Evolutionary conservation across 2,888 invertebrate species (phyloP).

Genomic region (Dicranocentrus wangi): DNA sequence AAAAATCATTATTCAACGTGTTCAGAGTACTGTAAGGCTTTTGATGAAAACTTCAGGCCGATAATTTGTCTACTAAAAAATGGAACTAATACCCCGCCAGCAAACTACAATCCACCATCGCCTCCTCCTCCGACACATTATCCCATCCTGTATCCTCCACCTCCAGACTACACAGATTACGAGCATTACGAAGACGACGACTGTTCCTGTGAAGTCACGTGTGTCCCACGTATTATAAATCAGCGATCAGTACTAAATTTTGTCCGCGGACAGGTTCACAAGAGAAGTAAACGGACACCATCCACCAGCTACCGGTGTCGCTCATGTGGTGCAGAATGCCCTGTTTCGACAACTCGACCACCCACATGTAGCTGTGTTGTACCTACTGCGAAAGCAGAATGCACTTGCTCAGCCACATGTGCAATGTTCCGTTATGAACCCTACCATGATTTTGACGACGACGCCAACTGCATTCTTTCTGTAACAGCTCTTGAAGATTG

Average conservation of each 20-base stretch:
- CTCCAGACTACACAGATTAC: conserved; percentile 28
- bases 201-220: conserved; percentile 65
- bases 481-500: conserved; percentile 60
- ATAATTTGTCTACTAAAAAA: conserved; percentile 67
- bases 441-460: conserved; percentile 37
- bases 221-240: conserved; percentile 56
- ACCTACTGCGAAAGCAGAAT: conserved; percentile 60
- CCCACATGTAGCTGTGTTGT: conserved; percentile 62
- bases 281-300: not conserved
- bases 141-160: conserved; percentile 14
- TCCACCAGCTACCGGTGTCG: conserved; percentile 51
- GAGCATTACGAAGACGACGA: conserved; percentile 56
- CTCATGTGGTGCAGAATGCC: conserved; percentile 62
- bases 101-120: conserved; percentile 37
- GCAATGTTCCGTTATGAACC: conserved; percentile 52
- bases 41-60: conserved; percentile 59
- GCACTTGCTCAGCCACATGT: conserved; percentile 65
- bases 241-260: conserved; percentile 17
- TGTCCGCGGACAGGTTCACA: not conserved
- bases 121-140: conserved; percentile 26
- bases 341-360: conserved; percentile 27
- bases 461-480: conserved; percentile 64
- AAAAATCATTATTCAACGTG: too few relatives aligned
- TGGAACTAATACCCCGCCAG: conserved; percentile 24
- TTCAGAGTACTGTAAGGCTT: conserved; percentile 65